Conservation (phyloP, 2,797 vertebrate species). For the Lemur catta region DNA sequence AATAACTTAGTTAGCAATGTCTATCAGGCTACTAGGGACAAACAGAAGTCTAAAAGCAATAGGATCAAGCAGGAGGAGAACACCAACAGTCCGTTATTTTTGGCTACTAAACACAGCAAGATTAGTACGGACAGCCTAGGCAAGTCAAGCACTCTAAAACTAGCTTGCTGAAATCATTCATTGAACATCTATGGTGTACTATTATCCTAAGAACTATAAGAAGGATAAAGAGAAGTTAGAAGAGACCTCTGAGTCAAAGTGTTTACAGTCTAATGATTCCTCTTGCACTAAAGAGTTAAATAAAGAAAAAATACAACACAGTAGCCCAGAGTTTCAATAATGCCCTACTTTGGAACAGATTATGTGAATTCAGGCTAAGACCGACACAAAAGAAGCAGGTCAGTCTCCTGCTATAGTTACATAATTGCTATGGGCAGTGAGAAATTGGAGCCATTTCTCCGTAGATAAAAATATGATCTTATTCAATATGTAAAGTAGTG, state of each 20-base stretch:
- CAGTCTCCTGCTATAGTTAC: slow-evolving; percentile 24
- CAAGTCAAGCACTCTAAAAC: not conserved
- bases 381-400: slow-evolving; percentile 35
- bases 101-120: not conserved
- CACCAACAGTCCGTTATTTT: not conserved
- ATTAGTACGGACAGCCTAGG: not conserved
- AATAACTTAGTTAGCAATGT: not conserved
- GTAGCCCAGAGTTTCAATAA: slow-evolving; percentile 34
- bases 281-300: slow-evolving; percentile 39
- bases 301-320: not conserved
- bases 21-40: not conserved
- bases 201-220: not conserved
- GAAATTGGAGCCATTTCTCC: slow-evolving; percentile 37
- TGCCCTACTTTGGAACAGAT: slow-evolving; percentile 62
- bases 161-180: not conserved
- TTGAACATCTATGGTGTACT: not conserved
- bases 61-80: not conserved
- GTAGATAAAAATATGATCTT: slow-evolving; percentile 45
- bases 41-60: not conserved
- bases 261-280: not conserved
- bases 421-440: slow-evolving; percentile 39
- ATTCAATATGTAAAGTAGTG: slow-evolving; percentile 33
- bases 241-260: not conserved
- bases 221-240: not conserved
- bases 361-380: slow-evolving; percentile 64